Base-by-base conservation (phyloP, 2,888 invertebrate species). In the Tetheella fluctuosa region DNA sequence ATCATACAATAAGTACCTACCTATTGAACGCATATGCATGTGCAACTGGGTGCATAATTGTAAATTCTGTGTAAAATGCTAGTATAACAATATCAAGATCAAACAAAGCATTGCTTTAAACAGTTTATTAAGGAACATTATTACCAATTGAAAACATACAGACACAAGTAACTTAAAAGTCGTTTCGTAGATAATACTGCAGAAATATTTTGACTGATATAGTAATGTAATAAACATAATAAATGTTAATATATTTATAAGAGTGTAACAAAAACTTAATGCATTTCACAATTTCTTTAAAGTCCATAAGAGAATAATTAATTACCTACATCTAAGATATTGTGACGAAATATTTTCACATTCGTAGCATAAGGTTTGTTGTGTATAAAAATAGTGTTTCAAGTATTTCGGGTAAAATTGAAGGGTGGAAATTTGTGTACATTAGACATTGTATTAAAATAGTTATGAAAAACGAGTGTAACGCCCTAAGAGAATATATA, bases 261-360 rank as follows among this genome's bases (percentile, higher is more conserved):
- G 90, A 73, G 79, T 88, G 84, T 90, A 90, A 90, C 87, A 90
- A 89, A 88, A 89, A 89, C 88, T 87, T 90, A 88, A 89, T 92
- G 92, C 92, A 93, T 93, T 93, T 93, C 90, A 90, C 91, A 88
- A 83, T 91, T 92, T 90, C 91, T 90, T 89, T 89, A 91, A 89
- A 90, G 91, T 91, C 90, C 90, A 88, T 90, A 89, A 85, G 86
- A 85, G 76, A 86, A 85, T 89, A 86, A 85, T 81, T 81, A 85
- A 78, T 80, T 84, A n/a, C n/a, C n/a, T n/a, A 88, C 83, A 81
- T 84, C 84, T 89, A 88, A 88, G 88, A 86, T 90, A 88, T 88
- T 88, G 85, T 88, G 90, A 88, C 85, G 83, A 89, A 88, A 90
- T 91, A 91, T 91, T 93, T 93, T 93, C 92, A 90, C 91, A 90